phyloP scores from a whole-genome alignment of 37 sponge, comb jelly and placozoan genomes.

The Eunapius fragilis region DNA sequence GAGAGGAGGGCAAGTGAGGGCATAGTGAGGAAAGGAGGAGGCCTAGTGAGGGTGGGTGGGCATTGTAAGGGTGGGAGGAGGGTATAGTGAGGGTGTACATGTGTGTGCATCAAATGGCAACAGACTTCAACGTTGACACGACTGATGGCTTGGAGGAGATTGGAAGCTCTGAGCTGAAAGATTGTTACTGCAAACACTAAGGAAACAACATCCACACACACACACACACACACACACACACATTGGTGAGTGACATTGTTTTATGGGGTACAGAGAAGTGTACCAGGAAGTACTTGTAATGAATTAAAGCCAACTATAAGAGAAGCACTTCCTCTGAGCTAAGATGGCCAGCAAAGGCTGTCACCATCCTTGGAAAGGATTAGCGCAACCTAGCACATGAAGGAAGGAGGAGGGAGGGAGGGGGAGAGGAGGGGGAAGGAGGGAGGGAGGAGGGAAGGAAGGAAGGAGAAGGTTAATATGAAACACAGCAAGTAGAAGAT shows the following conservation, averaged over 20 bases:
- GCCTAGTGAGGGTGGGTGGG: no score
- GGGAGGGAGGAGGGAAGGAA: no score
- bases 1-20: no score
- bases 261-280: background rate
- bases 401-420: no score
- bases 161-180: conserved; percentile 75
- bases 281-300: conserved; percentile 56
- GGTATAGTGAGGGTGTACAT: no score
- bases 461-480: no score
- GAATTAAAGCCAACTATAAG: conserved; percentile 84
- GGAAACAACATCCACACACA: background rate
- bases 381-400: background rate
- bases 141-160: conserved; percentile 70
- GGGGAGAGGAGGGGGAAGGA: background rate
- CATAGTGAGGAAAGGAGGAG: no score
- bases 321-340: conserved; percentile 73
- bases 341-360: conserved; percentile 84
- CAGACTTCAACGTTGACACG: conserved; percentile 64
- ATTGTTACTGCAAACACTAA: conserved; percentile 70
- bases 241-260: background rate
- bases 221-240: background rate
- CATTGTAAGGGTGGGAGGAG: no score
- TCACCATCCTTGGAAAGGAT: conserved; percentile 14
- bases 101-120: no score
- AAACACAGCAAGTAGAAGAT: no score